These are phyloP conservation scores for Tridacna gigas DNA, from an alignment of 2,888 invertebrate genomes.

Conservation along the genomic window DNA sequence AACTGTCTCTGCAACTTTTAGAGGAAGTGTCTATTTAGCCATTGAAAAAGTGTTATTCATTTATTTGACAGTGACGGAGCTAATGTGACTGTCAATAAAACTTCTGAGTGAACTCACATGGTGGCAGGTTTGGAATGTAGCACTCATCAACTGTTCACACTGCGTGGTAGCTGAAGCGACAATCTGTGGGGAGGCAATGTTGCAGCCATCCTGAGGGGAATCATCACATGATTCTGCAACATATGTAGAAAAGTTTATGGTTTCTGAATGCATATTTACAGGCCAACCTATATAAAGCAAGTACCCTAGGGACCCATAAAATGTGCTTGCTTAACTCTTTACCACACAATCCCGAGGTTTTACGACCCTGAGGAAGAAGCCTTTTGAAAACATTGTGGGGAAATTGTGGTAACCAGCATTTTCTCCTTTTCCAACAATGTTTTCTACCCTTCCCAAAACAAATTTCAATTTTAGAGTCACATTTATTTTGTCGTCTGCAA, in stretches of 20 bases:
- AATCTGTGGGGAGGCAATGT: slow-evolving; percentile 43
- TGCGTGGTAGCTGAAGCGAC: slow-evolving; percentile 53
- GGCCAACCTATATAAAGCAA: too few species aligned
- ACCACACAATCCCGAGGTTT: neutral
- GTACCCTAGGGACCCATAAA: too few species aligned
- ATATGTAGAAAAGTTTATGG: neutral
- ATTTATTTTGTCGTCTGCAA: too few species aligned
- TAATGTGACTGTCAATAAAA: too few species aligned
- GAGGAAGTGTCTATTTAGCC: too few species aligned
- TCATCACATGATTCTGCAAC: slow-evolving; percentile 71
- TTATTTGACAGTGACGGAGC: too few species aligned
- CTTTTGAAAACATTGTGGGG: neutral
- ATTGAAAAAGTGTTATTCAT: too few species aligned
- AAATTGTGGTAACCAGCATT: neutral
- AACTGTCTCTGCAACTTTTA: too few species aligned
- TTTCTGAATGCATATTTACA: too few species aligned
- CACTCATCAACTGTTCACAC: slow-evolving; percentile 68
- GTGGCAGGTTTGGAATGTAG: slow-evolving; percentile 74
- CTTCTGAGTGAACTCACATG: slow-evolving; percentile 60
- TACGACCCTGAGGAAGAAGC: neutral
- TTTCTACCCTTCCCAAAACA: neutral
- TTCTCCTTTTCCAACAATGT: neutral
- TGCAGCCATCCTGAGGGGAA: slow-evolving; percentile 65
- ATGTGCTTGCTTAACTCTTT: neutral
- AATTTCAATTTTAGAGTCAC: too few species aligned